These are phyloP conservation scores for Lottia scabra DNA, from an alignment of 2,888 invertebrate genomes.

Conservation along the genomic window DNA sequence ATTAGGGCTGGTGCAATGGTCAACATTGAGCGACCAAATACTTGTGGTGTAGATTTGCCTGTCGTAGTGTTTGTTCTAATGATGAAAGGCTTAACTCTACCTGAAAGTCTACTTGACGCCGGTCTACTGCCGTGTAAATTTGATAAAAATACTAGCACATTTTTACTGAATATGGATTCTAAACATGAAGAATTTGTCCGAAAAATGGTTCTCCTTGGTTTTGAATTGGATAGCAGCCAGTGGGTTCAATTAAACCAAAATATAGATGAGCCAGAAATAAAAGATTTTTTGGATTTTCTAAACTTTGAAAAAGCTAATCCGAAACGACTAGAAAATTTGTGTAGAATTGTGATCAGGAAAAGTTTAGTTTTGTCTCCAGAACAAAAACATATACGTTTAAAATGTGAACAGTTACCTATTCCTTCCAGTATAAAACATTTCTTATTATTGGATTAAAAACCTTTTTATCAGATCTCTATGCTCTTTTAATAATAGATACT, in stretches of 20 bases:
- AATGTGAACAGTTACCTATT: constrained; percentile 14
- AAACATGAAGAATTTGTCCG: constrained; percentile 16
- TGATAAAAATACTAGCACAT: constrained; percentile 21
- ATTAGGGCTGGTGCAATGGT: constrained; percentile 25
- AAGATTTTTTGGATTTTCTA: constrained; percentile 22
- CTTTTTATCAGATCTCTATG: no score
- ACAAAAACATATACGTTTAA: constrained; percentile 4
- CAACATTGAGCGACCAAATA: constrained; percentile 26
- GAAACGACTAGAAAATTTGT: constrained; percentile 10
- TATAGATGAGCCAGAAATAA: constrained; percentile 12
- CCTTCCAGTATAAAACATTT: constrained; percentile 16
- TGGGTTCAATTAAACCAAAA: constrained; percentile 6
- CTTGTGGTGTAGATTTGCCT: constrained; percentile 23
- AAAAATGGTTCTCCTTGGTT: constrained; percentile 24
- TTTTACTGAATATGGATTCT: constrained; percentile 16
- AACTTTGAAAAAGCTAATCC: constrained; percentile 12
- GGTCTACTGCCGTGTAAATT: constrained; percentile 21
- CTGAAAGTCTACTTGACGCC: constrained; percentile 19
- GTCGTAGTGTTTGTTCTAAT: constrained; percentile 24
- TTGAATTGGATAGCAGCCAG: constrained; percentile 20
- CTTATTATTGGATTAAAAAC: constrained; percentile 6
- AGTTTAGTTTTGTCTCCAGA: not conserved
- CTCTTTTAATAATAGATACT: no score
- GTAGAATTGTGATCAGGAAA: constrained; percentile 18
- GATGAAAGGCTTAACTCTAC: constrained; percentile 19